These are phyloP conservation scores for Hemibagrus wyckioides DNA, from an alignment of 2,113 vertebrate species.

Conservation along the genomic window DNA sequence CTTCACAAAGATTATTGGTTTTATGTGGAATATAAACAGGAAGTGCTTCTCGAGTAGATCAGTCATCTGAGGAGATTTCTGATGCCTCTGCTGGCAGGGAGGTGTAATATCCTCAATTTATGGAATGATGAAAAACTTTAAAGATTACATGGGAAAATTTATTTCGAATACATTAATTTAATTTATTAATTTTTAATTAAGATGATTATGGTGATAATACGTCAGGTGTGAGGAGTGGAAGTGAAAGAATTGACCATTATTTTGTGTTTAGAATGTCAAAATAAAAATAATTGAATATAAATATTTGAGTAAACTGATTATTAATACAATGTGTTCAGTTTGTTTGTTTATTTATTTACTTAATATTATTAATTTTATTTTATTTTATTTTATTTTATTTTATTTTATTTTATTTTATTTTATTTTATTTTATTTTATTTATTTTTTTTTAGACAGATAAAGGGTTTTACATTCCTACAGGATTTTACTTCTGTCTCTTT, in stretches of 20 bases:
- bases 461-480: not conserved
- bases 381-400: not conserved
- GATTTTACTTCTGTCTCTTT: not conserved
- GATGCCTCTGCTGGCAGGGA: not conserved
- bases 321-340: not conserved
- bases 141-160: too few species aligned
- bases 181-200: too few species aligned
- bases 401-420: not conserved
- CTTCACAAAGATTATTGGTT: not conserved
- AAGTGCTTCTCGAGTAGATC: not conserved
- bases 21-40: not conserved
- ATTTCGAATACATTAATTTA: not conserved
- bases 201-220: not conserved
- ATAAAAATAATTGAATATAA: not conserved
- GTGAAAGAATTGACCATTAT: not conserved
- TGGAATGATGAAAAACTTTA: not conserved
- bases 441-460: not conserved
- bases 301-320: not conserved
- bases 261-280: not conserved
- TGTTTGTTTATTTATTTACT: not conserved
- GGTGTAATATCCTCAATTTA: not conserved
- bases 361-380: too few species aligned
- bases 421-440: not conserved
- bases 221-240: not conserved
- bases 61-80: not conserved